Evolutionary conservation across 2,113 vertebrate genomes (phyloP), one percentile per base, ranked within the genome.

Genomic region (Crotalus tigris): DNA sequence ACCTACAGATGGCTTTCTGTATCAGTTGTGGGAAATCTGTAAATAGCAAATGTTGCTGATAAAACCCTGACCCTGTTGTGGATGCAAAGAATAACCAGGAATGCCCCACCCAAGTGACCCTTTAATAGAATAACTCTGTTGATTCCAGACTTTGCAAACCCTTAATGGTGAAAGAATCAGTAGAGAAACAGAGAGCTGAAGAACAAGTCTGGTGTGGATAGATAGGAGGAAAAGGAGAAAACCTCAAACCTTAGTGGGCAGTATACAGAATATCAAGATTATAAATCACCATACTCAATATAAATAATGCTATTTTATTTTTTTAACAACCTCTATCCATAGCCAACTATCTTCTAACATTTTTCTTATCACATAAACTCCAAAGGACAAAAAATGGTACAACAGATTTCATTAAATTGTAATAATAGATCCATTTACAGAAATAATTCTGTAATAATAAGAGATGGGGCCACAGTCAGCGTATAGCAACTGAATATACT

Each of bases 191-290:
- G 33, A 81, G 24, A 11, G 61, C 92, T 57, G 61, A 89, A 89
- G 61, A 89, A 75, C 33, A 81, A 11, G 81, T 53, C 89, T 93
- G 92, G 57, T 9, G 46, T 87, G 53, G 23, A 44, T 5, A 1
- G 92, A 93, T 64, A 93, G 44, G 44, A 92, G 8, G 23, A 61
- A 87, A 61, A 87, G 57, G 15, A 85, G 81, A 33, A 93, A 93
- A 61, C 92, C 92, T 44, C 89, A 93, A 93, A 87, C 46, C n/a
- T 85, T 26, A 26, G 55, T 86, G 55, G 29, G 57, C 11, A 54
- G 33, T 44, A 81, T 81, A 90, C 51, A 39, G 69, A 58, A 49
- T 33, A 61, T 64, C 46, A 61, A 93, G 89, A 93, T 87, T 90
- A 90, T 33, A 93, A 93, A 2, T 64, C 49, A 54, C 21, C 81